Evolutionary conservation across 1,140 invertebrate genomes (phyloP).

Genomic region (Drosophila equinoxialis): DNA sequence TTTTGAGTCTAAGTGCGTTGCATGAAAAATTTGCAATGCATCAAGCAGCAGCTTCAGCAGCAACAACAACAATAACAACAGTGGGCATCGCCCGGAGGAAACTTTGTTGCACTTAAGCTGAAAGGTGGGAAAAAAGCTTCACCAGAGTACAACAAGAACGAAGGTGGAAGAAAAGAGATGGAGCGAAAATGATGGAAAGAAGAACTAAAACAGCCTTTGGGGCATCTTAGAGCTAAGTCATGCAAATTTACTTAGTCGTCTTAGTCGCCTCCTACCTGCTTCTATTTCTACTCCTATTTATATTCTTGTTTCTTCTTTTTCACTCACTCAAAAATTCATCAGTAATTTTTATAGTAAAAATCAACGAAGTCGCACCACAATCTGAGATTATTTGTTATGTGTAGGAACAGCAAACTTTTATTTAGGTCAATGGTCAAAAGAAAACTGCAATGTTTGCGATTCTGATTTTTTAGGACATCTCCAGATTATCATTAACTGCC

Average conservation of each 20-base stretch:
- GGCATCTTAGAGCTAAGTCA: conserved; percentile 13
- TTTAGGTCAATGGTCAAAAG: no score
- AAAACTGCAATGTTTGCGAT: no score
- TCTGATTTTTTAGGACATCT: no score
- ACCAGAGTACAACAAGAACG: background rate
- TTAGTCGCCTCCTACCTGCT: background rate
- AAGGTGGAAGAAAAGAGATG: no score
- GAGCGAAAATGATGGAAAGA: background rate
- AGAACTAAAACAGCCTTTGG: conserved; percentile 7
- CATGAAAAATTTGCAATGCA: conserved; percentile 52
- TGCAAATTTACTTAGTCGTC: conserved; percentile 11
- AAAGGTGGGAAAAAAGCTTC: conserved; percentile 19
- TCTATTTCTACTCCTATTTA: background rate
- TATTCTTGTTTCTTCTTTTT: background rate
- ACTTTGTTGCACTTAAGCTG: conserved; percentile 47
- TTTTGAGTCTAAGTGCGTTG: conserved; percentile 42
- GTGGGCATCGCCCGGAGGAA: conserved; percentile 10
- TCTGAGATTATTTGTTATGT: background rate
- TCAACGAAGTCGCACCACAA: background rate
- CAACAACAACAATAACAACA: conserved; percentile 20
- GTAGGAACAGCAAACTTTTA: no score
- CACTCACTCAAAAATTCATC: background rate
- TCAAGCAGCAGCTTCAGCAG: conserved; percentile 17
- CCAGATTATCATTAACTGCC: no score
- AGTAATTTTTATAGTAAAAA: background rate